Evolutionary conservation across 2,113 vertebrate genomes (phyloP).

Genomic region (Xyliphius kryptos): DNA sequence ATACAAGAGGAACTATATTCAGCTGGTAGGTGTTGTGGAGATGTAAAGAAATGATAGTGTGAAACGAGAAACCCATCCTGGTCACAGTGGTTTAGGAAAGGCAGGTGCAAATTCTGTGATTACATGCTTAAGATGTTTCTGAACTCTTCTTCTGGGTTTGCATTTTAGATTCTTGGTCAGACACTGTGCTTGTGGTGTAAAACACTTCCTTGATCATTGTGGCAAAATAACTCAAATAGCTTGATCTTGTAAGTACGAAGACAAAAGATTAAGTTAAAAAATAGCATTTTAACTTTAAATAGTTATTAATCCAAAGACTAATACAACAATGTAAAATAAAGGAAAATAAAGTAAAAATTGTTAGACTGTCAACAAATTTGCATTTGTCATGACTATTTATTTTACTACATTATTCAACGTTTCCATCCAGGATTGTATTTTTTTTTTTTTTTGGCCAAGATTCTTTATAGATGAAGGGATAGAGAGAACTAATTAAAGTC

Average conservation of each 20-base stretch:
- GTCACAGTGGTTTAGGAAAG: slow-evolving; percentile 17
- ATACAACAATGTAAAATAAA: too few species aligned
- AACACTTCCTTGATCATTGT: slow-evolving; percentile 3
- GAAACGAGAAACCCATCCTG: slow-evolving; percentile 30
- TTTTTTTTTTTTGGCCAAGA: too few species aligned
- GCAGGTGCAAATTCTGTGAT: slow-evolving; percentile 27
- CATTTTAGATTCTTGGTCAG: slow-evolving; percentile 19
- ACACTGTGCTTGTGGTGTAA: neutral
- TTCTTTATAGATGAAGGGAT: too few species aligned
- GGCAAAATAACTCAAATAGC: too few species aligned
- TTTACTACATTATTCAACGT: too few species aligned
- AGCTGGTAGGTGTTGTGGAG: slow-evolving; percentile 2
- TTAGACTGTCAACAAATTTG: too few species aligned
- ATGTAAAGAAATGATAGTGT: slow-evolving; percentile 3
- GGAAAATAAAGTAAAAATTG: neutral
- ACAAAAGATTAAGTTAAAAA: neutral
- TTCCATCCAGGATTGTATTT: too few species aligned
- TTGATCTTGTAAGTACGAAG: neutral
- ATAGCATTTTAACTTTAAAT: neutral
- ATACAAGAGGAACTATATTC: slow-evolving; percentile 6
- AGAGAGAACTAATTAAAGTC: too few species aligned
- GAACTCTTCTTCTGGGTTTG: slow-evolving; percentile 1
- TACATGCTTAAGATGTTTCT: slow-evolving; percentile 13
- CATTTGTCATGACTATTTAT: too few species aligned
- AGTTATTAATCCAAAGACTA: too few species aligned